Evolutionary conservation across 2,797 vertebrate species (phyloP), one percentile per base, ranked within the genome.

Genomic region (Brachyalestes nurse): DNA sequence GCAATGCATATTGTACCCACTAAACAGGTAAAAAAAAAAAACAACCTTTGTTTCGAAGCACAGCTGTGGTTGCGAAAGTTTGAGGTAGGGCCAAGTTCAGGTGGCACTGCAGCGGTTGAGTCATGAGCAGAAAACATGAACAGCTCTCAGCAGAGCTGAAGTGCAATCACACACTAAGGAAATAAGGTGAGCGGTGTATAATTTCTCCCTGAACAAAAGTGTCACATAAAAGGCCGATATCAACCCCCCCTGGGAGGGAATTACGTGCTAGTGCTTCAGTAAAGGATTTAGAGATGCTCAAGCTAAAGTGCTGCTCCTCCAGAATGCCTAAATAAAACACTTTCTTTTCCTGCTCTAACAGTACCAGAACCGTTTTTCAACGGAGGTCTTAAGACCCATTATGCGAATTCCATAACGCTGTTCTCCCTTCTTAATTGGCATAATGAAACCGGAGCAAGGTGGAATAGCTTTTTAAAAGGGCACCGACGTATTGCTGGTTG

Each of bases 271-370:
- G 16, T 73, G 55, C 75, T 85, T 87, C 83, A 78, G 72, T 87
- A 76, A 87, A 87, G 80, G 86, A 85, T 86, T 84, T 72, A 66
- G 71, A 88, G 57, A 75, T 53, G 17, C 69, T 81, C 57, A 80
- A 77, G 80, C 81, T 81, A 17, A 71, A 82, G 83, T 51, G 72
- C 75, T 78, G 49, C 75, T 47, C 64, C 42, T 85, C 23, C 1
- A 83, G 76, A 78, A 76, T 74, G n/a, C 61, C 58, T 80, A 51
- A 78, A 86, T 84, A 81, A 82, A 79, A 47, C 67, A 10, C 69
- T 82, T 83, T 82, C 34, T 51, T 38, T 34, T 28, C 5, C 6
- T n/a, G 12, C 49, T 72, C 25, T 51, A 38, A 71, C 65, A 71
- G 23, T 45, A 45, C 8, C 12, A 60, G 34, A 58, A 47, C 2